Conservation (phyloP, 2,888 invertebrate genomes). For the Catocala fraxini region DNA sequence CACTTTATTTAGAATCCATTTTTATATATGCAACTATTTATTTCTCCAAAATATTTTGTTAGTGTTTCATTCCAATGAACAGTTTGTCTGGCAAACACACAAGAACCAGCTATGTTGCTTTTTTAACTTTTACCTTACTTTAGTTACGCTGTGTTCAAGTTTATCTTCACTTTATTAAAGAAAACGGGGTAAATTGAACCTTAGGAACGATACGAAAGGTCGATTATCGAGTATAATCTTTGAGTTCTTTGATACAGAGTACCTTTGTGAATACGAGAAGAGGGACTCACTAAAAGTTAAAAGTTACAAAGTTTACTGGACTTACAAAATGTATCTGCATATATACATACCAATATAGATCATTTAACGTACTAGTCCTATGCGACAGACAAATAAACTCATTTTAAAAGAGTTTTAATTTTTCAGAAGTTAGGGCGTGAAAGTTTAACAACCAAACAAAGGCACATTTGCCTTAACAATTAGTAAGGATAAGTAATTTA, state of each 20-base stretch:
- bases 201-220: conserved; percentile 22
- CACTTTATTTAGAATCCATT: no score
- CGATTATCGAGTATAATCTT: conserved; percentile 16
- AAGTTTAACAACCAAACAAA: no score
- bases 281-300: conserved; percentile 61
- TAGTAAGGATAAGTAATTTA: no score
- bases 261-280: conserved; percentile 71
- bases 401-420: no score
- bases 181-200: conserved; percentile 28
- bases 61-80: conserved; percentile 47
- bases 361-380: no score
- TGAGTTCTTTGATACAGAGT: conserved; percentile 53
- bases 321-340: conserved; percentile 63
- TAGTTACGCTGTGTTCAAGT: conserved; percentile 50
- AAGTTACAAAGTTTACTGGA: conserved; percentile 66
- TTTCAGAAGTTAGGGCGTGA: no score
- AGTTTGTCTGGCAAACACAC: conserved; percentile 47
- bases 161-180: conserved; percentile 48
- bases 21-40: no score
- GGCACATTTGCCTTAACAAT: no score
- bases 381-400: no score
- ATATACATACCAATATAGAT: no score
- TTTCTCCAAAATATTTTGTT: conserved; percentile 17
- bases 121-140: conserved; percentile 61
- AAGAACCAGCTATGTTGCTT: conserved; percentile 49